Evolutionary conservation across 2,113 vertebrate genomes (phyloP).

Genomic region (Caretta caretta): DNA sequence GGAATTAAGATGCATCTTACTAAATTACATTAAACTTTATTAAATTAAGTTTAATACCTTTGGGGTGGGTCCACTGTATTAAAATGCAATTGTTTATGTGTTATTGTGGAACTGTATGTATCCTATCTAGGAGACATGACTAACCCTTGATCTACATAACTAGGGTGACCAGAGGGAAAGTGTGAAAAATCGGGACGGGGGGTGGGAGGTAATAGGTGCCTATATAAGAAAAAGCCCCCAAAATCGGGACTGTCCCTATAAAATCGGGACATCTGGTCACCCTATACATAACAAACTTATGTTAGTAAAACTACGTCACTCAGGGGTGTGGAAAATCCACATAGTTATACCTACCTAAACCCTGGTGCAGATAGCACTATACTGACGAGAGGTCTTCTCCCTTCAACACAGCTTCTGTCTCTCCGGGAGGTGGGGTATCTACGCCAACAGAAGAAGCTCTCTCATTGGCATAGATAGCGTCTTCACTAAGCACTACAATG

Average conservation of each 20-base stretch:
- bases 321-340: background rate
- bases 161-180: too few relatives aligned
- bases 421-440: too few relatives aligned
- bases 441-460: too few relatives aligned
- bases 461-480: too few relatives aligned
- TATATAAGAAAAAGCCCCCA: too few relatives aligned
- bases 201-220: too few relatives aligned
- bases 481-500: too few relatives aligned
- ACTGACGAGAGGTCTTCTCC: background rate
- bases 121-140: background rate
- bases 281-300: too few relatives aligned
- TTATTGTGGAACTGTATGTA: background rate
- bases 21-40: background rate
- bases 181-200: too few relatives aligned
- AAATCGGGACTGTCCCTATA: too few relatives aligned
- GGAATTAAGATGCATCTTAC: background rate
- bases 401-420: background rate
- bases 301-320: too few relatives aligned
- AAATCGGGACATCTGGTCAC: too few relatives aligned
- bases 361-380: background rate
- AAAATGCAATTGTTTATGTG: background rate
- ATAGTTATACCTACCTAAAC: background rate
- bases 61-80: background rate
- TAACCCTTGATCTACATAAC: background rate
- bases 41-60: background rate